phyloP scores from a whole-genome alignment of 2,113 vertebrate genomes.

The Oophaga pumilio region DNA sequence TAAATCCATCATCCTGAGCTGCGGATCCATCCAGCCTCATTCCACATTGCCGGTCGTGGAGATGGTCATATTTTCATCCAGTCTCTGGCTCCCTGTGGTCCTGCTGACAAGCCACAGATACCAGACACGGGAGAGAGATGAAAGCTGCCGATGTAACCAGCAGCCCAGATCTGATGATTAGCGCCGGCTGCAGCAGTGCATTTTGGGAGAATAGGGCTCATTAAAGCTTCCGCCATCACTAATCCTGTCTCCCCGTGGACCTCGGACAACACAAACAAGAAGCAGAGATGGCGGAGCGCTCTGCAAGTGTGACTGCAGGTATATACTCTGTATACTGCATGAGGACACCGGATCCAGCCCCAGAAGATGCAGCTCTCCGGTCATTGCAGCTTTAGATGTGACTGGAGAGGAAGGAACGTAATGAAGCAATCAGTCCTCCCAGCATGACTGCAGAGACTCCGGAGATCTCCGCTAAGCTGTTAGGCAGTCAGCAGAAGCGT shows the following conservation, averaged over 20 bases:
- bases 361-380: too few relatives aligned
- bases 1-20: not conserved
- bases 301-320: not conserved
- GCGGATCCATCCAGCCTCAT: not conserved
- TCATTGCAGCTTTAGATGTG: not conserved
- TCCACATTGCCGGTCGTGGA: not conserved
- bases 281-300: not conserved
- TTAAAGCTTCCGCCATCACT: slow-evolving; percentile 25
- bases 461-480: not conserved
- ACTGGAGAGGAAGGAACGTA: not conserved
- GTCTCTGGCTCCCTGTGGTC: not conserved
- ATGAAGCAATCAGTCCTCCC: not conserved
- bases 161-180: not conserved
- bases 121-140: not conserved
- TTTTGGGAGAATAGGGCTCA: slow-evolving; percentile 38
- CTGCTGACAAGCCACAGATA: not conserved
- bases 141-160: not conserved
- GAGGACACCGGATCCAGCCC: too few relatives aligned
- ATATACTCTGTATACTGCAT: too few relatives aligned
- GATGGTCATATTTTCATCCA: slow-evolving; percentile 6
- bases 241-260: slow-evolving; percentile 11
- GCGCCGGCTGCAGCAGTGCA: not conserved
- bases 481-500: not conserved
- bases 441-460: not conserved
- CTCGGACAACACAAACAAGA: slow-evolving; percentile 28